Evolutionary conservation across 2,113 vertebrate genomes (phyloP).

Genomic region (Odocoileus hemionus): DNA sequence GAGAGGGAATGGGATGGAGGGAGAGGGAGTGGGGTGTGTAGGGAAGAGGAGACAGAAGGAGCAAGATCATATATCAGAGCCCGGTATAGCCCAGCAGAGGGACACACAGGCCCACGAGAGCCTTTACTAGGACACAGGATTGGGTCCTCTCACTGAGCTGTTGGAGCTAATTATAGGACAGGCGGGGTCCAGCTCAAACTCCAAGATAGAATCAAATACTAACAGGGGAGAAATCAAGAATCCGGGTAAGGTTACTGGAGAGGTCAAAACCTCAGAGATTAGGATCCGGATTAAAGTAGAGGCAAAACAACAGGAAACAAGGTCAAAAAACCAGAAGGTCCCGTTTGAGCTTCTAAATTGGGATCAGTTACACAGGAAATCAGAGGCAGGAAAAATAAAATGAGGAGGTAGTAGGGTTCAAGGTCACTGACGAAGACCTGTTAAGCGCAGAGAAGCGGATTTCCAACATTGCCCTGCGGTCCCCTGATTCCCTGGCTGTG

Average conservation of each 20-base stretch:
- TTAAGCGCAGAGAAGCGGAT: background rate
- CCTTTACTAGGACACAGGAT: background rate
- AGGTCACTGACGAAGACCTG: background rate
- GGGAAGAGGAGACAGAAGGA: background rate
- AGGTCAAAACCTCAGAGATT: slow-evolving; percentile 50
- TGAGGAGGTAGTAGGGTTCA: background rate
- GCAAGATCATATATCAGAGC: background rate
- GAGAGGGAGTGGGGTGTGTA: background rate
- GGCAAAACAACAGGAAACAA: slow-evolving; percentile 63
- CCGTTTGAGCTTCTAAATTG: slow-evolving; percentile 48
- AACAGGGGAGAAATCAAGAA: slow-evolving; percentile 36
- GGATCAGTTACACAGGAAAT: slow-evolving; percentile 58
- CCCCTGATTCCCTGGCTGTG: background rate
- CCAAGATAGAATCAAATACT: background rate
- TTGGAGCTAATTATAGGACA: background rate
- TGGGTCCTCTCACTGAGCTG: background rate
- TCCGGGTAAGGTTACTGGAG: background rate
- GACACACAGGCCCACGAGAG: background rate
- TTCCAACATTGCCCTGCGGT: accelerated
- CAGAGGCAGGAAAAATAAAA: slow-evolving; percentile 49
- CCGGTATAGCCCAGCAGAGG: background rate
- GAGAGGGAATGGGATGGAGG: background rate
- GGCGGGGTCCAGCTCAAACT: background rate
- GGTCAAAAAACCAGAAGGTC: slow-evolving; percentile 43
- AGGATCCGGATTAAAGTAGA: slow-evolving; percentile 11